Base-by-base conservation (phyloP, 2,797 vertebrate genomes). In the Molossus molossus region DNA sequence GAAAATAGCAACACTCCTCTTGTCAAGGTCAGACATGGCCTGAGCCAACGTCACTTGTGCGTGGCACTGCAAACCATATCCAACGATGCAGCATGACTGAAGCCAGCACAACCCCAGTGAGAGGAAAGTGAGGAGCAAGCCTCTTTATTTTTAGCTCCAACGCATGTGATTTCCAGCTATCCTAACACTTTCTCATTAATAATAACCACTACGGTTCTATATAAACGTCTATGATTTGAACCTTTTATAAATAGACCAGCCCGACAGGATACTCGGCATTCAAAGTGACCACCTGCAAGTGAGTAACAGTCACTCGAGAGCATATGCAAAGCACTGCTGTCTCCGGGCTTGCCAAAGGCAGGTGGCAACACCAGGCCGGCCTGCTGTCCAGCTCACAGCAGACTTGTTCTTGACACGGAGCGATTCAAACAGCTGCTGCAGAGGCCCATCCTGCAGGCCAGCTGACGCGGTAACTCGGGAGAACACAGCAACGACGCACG, bases 71-170 rank as follows among this genome's bases (percentile, higher is more conserved):
- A 0, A 67, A 10, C 1, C 50, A 27, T 9, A 37, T 50, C 62
- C 23, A 48, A 84, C 79, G 45, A 33, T 0, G 14, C 21, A 64
- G 45, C 1, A 0, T 6, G 48, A 75, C 27, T 50, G 67, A 29
- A 69, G 37, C 9, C 72, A 87, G 89, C 21, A 23, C 6, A 27
- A 58, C 40, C 21, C 21, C n/a, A 27, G 60, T 6, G 3, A 73
- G 11, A 13, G 13, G 18, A 77, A 62, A 17, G 0, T 4, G 27
- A 37, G 33, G 9, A 5, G 18, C 62, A 53, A 40, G 8, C 18
- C 45, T 65, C 70, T 53, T 58, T 90, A 82, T 67, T 91, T 91
- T 92, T 29, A 94, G n/a, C 20, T 91, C 69, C 11, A 57, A 48
- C 81, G 21, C 45, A 69, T 15, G 40, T 58, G 86, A 53, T 8